These are phyloP conservation scores for Rotaria socialis DNA, from an alignment of 2,888 invertebrate genomes.

Conservation along the genomic window DNA sequence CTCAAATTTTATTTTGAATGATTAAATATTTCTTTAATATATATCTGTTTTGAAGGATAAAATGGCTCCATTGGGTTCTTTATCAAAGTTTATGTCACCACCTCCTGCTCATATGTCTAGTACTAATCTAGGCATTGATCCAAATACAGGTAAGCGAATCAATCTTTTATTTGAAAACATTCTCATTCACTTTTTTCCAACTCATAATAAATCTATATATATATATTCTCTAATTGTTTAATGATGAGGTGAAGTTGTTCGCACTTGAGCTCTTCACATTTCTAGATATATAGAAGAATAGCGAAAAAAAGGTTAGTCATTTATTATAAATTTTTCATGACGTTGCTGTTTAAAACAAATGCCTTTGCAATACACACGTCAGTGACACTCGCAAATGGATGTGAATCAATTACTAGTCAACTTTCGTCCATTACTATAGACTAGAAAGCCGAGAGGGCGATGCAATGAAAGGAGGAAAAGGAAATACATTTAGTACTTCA, in stretches of 20 bases:
- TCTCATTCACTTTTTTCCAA: not conserved
- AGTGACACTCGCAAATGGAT: not conserved
- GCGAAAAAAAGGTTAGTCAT: not conserved
- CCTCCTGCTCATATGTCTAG: not conserved
- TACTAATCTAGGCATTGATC: not conserved
- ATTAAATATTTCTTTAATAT: not conserved
- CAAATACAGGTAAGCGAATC: not conserved
- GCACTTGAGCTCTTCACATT: not conserved
- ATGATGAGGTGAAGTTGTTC: conserved; percentile 6
- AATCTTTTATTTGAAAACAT: not conserved
- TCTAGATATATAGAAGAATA: not conserved
- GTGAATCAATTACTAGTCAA: not conserved
- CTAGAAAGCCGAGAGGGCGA: conserved; percentile 6
- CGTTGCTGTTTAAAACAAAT: not conserved
- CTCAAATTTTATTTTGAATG: no score
- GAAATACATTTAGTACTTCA: conserved; percentile 38
- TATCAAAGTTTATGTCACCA: conserved; percentile 36
- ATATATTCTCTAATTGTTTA: conserved; percentile 22
- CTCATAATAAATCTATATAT: not conserved
- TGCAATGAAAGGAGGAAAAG: not conserved
- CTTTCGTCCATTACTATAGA: not conserved
- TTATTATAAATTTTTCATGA: not conserved
- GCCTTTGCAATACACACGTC: not conserved
- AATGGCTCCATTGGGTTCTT: not conserved
- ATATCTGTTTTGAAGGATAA: not conserved